These are phyloP conservation scores for Stomatorhinus walkeri DNA, from an alignment of 2,797 vertebrate species.

Conservation along the genomic window DNA sequence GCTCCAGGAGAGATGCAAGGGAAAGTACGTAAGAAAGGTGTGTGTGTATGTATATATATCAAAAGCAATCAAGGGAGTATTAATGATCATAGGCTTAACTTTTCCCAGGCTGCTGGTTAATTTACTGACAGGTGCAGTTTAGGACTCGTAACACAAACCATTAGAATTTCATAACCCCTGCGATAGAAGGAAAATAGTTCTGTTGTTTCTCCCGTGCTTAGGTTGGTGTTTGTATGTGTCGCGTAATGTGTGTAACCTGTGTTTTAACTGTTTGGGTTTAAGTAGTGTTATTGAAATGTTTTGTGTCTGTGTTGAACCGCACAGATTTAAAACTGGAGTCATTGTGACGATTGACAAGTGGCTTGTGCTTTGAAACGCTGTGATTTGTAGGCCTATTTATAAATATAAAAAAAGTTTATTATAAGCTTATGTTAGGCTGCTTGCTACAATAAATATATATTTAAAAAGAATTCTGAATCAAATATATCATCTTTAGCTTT, in stretches of 20 bases:
- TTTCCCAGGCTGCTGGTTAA: background rate
- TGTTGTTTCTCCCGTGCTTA: background rate
- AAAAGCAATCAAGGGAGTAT: background rate
- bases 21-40: background rate
- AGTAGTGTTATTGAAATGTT: background rate
- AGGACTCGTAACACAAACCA: background rate
- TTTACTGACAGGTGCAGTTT: background rate
- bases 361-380: background rate
- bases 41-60: background rate
- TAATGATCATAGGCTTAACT: background rate
- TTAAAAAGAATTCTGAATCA: background rate
- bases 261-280: background rate
- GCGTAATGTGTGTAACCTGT: background rate
- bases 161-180: background rate
- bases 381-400: background rate
- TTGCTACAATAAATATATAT: background rate
- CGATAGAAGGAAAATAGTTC: background rate
- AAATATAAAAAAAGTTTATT: background rate
- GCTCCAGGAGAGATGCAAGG: background rate
- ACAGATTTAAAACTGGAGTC: background rate
- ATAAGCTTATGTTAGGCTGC: background rate
- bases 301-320: background rate
- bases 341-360: background rate
- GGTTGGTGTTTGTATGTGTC: background rate
- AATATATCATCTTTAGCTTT: background rate